Percentiles rank a stretch among this genome's conserved stretches.
phyloP scores from a whole-genome alignment of 2,888 invertebrate species.

The Brachyopa scutellaris region DNA sequence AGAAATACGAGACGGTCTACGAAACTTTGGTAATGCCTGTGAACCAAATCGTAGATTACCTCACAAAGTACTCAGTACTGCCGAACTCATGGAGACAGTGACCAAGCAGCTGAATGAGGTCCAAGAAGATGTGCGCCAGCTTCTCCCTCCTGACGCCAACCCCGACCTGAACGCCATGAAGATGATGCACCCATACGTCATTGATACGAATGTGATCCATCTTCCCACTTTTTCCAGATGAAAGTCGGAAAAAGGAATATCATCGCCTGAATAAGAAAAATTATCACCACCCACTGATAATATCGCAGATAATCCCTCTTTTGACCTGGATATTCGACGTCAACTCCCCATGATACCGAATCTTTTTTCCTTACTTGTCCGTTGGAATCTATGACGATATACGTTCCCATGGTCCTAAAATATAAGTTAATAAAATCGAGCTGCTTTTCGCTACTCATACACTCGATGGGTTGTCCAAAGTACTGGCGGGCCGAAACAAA shows the following conservation, averaged over 20 bases:
- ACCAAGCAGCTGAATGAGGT: slow-evolving; percentile 91
- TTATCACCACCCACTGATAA: slow-evolving; percentile 80
- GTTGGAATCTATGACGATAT: slow-evolving; percentile 87
- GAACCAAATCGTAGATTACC: slow-evolving; percentile 91
- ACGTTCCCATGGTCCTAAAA: slow-evolving; percentile 91
- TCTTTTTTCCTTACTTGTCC: slow-evolving; percentile 80
- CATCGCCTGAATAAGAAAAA: slow-evolving; percentile 78
- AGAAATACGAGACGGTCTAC: slow-evolving; percentile 89
- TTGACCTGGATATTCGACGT: slow-evolving; percentile 75
- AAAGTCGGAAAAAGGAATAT: slow-evolving; percentile 80
- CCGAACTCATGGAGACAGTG: slow-evolving; percentile 87
- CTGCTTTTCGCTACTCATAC: slow-evolving; percentile 84
- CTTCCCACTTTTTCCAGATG: no score
- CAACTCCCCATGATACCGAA: slow-evolving; percentile 77
- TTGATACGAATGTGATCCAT: slow-evolving; percentile 96
- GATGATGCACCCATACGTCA: slow-evolving; percentile 99
- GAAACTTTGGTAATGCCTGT: slow-evolving; percentile 93
- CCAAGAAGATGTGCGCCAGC: slow-evolving; percentile 86
- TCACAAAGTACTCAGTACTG: slow-evolving; percentile 91
- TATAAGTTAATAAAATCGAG: slow-evolving; percentile 87
- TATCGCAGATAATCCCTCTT: slow-evolving; percentile 79
- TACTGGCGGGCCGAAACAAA: slow-evolving; percentile 91
- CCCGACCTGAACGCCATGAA: slow-evolving; percentile 94
- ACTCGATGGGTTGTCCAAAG: slow-evolving; percentile 93
- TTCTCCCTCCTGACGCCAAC: slow-evolving; percentile 94